Base-by-base conservation (phyloP, 2,888 invertebrate genomes). In the Calameuta filiformis region DNA sequence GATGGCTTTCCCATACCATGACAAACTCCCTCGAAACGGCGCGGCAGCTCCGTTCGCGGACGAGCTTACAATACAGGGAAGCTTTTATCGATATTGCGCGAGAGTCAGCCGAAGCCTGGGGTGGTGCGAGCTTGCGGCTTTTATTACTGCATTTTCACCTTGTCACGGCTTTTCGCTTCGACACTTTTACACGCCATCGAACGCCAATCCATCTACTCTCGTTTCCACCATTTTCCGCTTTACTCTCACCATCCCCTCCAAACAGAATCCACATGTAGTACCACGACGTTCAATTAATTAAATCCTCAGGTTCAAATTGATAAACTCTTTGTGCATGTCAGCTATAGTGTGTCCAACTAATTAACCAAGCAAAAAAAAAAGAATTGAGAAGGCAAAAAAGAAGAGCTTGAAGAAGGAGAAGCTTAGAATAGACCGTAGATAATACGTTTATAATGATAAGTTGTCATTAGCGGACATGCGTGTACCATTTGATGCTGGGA, bases 1-100 rank as follows among this genome's bases (percentile, higher is more conserved):
- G 91, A 91, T 91, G 91, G 91, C 91, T 91, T 91, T 91, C 91
- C 91, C 91, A 91, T 91, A 91, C 91, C 91, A 88, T 88, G 88
- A 88, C 88, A 86, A 87, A 86, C 84, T 84, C 85, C 83, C 82
- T 80, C 82, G 77, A 79, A 77, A 77, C 73, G 79, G 80, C 83
- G 83, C 81, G 82, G 81, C 81, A 84, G 88, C 87, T 87, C 85
- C 84, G 85, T 84, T 86, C 87, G 87, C 86, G 86, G 86, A 87
- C 86, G 86, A 87, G 88, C 89, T 86, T 86, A 89, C 89, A 88
- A 88, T 90, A 90, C 89, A 88, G 83, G 84, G 84, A 86, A 89
- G 90, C 90, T 91, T 91, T 91, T 90, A 90, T 91, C 91, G 91
- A 91, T 91, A 91, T 88, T 87, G 88, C 86, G 85, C 56, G 56